Percentiles rank a stretch among this genome's conserved stretches.
Evolutionary conservation across 2,888 invertebrate species (phyloP).

Genomic region (Adela reaumurella): DNA sequence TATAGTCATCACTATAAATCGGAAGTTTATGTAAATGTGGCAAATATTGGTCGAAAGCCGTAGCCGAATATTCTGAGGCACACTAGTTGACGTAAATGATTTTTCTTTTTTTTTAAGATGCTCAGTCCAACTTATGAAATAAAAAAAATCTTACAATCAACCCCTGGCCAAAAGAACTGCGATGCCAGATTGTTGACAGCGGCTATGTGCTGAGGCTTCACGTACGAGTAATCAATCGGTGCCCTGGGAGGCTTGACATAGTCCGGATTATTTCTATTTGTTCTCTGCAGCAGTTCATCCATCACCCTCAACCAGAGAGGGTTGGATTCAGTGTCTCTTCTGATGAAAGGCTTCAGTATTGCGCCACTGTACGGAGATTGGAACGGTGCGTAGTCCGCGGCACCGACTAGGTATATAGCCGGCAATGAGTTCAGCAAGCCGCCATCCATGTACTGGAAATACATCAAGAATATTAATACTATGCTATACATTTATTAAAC

Average conservation of each 20-base stretch:
- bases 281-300: slow-evolving; percentile 58
- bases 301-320: slow-evolving; percentile 72
- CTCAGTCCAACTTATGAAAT: too few species aligned
- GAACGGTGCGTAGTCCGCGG: slow-evolving; percentile 50
- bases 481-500: too few species aligned
- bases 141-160: slow-evolving; percentile 67
- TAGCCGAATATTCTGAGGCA: too few species aligned
- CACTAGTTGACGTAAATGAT: too few species aligned
- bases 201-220: slow-evolving; percentile 83
- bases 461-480: too few species aligned
- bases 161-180: slow-evolving; percentile 89
- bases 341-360: slow-evolving; percentile 78
- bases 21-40: too few species aligned
- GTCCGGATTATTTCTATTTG: slow-evolving; percentile 36
- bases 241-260: slow-evolving; percentile 42
- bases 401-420: slow-evolving; percentile 51
- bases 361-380: slow-evolving; percentile 69
- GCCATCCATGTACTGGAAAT: slow-evolving; percentile 33
- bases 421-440: slow-evolving; percentile 30
- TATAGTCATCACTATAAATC: too few species aligned
- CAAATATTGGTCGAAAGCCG: too few species aligned
- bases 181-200: slow-evolving; percentile 81
- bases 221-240: slow-evolving; percentile 82
- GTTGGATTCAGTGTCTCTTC: slow-evolving; percentile 61
- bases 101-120: too few species aligned